phyloP scores from a whole-genome alignment of 1,140 invertebrate species.

The Micrasema minimum region DNA sequence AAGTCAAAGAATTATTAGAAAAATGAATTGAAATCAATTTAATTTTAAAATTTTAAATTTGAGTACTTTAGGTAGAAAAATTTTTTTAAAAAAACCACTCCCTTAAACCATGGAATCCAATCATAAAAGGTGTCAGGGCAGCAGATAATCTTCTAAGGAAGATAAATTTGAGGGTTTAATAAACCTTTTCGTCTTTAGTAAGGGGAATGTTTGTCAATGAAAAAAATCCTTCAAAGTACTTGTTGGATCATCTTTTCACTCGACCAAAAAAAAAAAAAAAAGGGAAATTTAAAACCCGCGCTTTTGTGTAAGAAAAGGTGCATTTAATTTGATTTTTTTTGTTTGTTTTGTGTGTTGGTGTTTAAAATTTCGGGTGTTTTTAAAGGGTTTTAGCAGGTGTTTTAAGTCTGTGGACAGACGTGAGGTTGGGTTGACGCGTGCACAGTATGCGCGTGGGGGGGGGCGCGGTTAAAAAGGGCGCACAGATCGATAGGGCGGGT shows the following conservation, averaged over 20 bases:
- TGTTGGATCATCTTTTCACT: slow-evolving; percentile 36
- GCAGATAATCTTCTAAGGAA: background rate
- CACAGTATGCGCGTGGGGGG: slow-evolving; percentile 31
- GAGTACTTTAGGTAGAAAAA: no score
- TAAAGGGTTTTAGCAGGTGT: background rate
- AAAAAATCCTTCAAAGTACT: slow-evolving; percentile 39
- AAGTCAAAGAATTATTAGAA: no score
- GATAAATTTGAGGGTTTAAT: background rate
- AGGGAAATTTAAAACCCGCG: slow-evolving; percentile 4
- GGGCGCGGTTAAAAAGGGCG: slow-evolving; percentile 42
- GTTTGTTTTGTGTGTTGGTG: background rate
- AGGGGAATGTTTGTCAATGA: slow-evolving; percentile 36
- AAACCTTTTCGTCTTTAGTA: slow-evolving; percentile 9
- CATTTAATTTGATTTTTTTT: slow-evolving; percentile 4
- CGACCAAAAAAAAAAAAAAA: slow-evolving; percentile 1
- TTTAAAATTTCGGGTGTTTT: background rate
- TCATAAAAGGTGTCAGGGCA: background rate
- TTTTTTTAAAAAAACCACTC: slow-evolving; percentile 5
- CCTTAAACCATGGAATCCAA: slow-evolving; percentile 30
- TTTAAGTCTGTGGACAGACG: slow-evolving; percentile 12
- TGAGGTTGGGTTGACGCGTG: slow-evolving; percentile 16
- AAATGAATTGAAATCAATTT: no score
- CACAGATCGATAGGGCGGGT: slow-evolving; percentile 47
- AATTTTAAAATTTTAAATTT: no score
- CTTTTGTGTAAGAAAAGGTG: background rate